Evolutionary conservation across 1,140 invertebrate species (phyloP).

Genomic region (Mesaphorura yosii): DNA sequence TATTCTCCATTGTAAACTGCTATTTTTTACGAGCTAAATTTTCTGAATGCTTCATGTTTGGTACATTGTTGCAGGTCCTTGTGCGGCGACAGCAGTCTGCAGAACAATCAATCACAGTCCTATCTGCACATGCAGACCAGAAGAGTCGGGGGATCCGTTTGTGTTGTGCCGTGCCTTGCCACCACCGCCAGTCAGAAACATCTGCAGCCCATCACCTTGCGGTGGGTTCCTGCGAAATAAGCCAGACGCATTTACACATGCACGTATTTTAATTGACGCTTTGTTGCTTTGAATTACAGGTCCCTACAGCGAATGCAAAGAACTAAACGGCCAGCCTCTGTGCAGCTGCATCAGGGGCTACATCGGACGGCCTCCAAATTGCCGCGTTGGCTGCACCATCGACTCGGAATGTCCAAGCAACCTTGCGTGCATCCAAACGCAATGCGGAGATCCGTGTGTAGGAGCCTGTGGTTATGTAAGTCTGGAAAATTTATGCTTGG

Average conservation of each 20-base stretch:
- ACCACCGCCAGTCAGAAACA: slow-evolving; percentile 27
- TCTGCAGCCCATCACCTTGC: neutral
- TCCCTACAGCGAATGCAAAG: no score
- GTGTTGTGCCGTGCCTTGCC: slow-evolving; percentile 42
- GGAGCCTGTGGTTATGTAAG: slow-evolving; percentile 49
- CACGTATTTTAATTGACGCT: no score
- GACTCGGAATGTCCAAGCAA: slow-evolving; percentile 56
- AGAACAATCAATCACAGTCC: slow-evolving; percentile 17
- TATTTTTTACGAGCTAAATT: no score
- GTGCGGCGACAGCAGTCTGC: slow-evolving; percentile 29
- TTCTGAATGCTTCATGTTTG: no score
- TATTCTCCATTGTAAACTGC: no score
- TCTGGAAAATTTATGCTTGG: no score
- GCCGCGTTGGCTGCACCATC: slow-evolving; percentile 53
- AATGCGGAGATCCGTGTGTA: neutral
- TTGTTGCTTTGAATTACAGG: no score
- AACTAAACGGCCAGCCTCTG: neutral
- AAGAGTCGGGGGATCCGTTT: slow-evolving; percentile 62
- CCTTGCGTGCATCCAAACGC: slow-evolving; percentile 47
- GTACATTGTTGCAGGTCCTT: no score
- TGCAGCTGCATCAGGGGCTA: slow-evolving; percentile 52
- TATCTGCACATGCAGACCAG: slow-evolving; percentile 53
- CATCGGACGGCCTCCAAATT: slow-evolving; percentile 49
- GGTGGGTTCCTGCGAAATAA: no score
- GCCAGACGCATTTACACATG: no score